These are phyloP conservation scores for Agrilus mali DNA, from an alignment of 2,888 invertebrate genomes.

Conservation along the genomic window DNA sequence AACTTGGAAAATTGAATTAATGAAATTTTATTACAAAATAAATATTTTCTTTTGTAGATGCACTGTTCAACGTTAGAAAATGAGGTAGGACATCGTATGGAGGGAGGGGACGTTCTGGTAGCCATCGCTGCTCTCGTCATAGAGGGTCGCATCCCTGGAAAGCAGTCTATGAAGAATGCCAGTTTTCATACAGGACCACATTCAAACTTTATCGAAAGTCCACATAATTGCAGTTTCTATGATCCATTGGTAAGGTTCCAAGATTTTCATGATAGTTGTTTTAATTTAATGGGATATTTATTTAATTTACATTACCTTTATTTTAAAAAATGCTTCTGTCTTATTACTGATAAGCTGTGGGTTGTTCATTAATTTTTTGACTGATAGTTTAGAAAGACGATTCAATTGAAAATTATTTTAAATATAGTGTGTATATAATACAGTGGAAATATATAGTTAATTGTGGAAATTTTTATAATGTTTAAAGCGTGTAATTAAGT, in stretches of 20 bases:
- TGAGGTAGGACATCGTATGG: conserved; percentile 17
- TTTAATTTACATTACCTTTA: too few species aligned
- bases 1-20: too few species aligned
- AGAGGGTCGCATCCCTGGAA: conserved; percentile 31
- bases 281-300: too few species aligned
- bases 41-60: conserved; percentile 27
- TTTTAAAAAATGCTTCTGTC: too few species aligned
- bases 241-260: conserved; percentile 37
- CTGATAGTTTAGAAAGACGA: too few species aligned
- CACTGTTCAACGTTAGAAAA: conserved; percentile 29
- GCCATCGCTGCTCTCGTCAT: conserved; percentile 32
- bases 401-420: too few species aligned
- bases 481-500: too few species aligned
- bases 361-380: too few species aligned
- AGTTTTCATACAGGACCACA: conserved; percentile 61
- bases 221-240: conserved; percentile 35
- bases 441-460: too few species aligned
- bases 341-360: too few species aligned
- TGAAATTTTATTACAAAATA: not conserved
- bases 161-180: conserved; percentile 31
- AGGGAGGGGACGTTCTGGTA: conserved; percentile 29
- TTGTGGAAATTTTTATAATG: too few species aligned
- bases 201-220: conserved; percentile 37
- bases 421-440: too few species aligned
- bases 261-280: not conserved